Evolutionary conservation across 2,797 vertebrate species (phyloP).

Genomic region (Okamejei kenojei): DNA sequence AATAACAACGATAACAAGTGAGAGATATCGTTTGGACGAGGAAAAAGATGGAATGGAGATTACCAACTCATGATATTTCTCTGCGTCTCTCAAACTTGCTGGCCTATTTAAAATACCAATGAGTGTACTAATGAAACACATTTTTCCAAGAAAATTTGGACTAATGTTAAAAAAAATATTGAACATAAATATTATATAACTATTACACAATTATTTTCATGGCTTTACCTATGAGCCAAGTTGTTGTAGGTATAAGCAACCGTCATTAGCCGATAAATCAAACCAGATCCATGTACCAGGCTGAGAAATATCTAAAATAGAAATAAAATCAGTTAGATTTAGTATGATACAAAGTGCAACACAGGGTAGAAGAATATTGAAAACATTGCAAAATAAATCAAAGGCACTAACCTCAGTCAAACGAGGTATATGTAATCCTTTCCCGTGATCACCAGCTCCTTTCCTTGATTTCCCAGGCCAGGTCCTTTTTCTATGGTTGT

Average conservation of each 20-base stretch:
- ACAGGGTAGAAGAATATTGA: not conserved
- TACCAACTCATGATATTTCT: not conserved
- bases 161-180: slow-evolving; percentile 26
- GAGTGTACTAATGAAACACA: not conserved
- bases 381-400: not conserved
- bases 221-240: slow-evolving; percentile 81
- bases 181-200: not conserved
- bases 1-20: not conserved
- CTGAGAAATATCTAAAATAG: slow-evolving; percentile 82
- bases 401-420: slow-evolving; percentile 77
- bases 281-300: slow-evolving; percentile 88
- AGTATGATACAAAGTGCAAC: not conserved
- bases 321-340: not conserved
- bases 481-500: slow-evolving; percentile 81
- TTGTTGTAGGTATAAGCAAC: slow-evolving; percentile 98
- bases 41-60: not conserved
- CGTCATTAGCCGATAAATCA: slow-evolving; percentile 93
- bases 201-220: slow-evolving; percentile 15
- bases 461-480: slow-evolving; percentile 95
- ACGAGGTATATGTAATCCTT: slow-evolving; percentile 91
- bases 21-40: not conserved
- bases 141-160: not conserved
- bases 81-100: not conserved
- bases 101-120: not conserved
- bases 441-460: slow-evolving; percentile 79